phyloP scores from a whole-genome alignment of 1,140 invertebrate genomes.

The Procambarus virginalis region DNA sequence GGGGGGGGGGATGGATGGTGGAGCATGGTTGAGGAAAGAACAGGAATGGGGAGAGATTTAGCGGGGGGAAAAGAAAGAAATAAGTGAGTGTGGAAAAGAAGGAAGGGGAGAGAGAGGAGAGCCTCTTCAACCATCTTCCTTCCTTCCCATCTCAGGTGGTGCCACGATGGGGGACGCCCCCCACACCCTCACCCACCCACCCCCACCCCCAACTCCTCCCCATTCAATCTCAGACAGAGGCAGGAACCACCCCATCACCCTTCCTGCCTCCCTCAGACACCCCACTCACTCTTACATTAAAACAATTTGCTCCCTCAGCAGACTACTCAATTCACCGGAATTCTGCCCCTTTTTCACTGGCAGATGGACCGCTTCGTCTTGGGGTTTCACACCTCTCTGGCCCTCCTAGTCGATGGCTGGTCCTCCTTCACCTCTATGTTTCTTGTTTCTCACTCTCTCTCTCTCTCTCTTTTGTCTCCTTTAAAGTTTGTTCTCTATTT shows the following conservation, averaged over 20 bases:
- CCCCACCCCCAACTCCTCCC: neutral
- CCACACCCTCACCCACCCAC: too few species aligned
- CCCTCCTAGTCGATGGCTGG: neutral
- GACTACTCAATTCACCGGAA: neutral
- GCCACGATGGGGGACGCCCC: too few species aligned
- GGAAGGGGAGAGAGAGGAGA: neutral
- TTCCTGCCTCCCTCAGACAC: neutral
- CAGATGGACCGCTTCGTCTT: neutral
- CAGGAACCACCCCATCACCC: neutral
- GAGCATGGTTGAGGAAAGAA: too few species aligned
- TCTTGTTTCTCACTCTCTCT: neutral
- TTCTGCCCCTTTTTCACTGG: neutral
- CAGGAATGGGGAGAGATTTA: neutral
- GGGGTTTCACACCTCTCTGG: neutral
- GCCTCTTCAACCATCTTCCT: too few species aligned
- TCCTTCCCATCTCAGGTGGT: too few species aligned
- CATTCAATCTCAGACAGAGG: neutral
- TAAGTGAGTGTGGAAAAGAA: neutral
- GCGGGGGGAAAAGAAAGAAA: too few species aligned
- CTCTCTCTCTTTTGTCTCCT: neutral
- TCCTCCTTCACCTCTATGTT: neutral
- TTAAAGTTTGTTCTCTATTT: neutral
- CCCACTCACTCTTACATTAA: neutral
- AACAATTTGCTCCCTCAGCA: neutral
- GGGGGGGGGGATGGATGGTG: too few species aligned